These are phyloP conservation scores for Tringa solitaria DNA, from an alignment of 2,113 vertebrate species.

Conservation along the genomic window DNA sequence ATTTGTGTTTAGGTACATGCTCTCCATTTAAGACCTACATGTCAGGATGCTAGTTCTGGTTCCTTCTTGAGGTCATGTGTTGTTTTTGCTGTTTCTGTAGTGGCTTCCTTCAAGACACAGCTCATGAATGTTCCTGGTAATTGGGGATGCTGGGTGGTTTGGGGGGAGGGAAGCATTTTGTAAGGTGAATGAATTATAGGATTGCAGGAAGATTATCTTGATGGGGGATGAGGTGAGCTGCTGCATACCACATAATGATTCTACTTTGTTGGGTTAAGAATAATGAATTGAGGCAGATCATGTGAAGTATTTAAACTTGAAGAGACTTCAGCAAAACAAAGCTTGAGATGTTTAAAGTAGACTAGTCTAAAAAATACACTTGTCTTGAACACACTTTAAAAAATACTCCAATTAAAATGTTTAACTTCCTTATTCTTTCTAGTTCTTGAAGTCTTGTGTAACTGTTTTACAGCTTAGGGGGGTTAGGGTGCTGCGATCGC, in stretches of 20 bases:
- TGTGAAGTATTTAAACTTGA: neutral
- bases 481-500: rapidly evolving
- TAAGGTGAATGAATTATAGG: neutral
- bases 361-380: neutral
- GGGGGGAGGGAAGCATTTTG: neutral
- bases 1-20: rapidly evolving
- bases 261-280: neutral
- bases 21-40: neutral
- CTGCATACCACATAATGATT: neutral
- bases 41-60: neutral
- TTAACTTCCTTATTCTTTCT: neutral
- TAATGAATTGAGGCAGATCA: neutral
- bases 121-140: neutral
- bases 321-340: neutral
- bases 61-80: neutral
- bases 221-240: neutral
- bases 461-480: neutral
- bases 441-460: neutral
- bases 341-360: neutral
- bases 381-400: neutral
- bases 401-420: neutral
- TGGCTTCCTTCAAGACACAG: neutral
- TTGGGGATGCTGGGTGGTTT: neutral
- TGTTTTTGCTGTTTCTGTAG: neutral
- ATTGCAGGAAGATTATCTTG: neutral